Conservation (phyloP, 2,888 invertebrate genomes). For the Phania funesta region DNA sequence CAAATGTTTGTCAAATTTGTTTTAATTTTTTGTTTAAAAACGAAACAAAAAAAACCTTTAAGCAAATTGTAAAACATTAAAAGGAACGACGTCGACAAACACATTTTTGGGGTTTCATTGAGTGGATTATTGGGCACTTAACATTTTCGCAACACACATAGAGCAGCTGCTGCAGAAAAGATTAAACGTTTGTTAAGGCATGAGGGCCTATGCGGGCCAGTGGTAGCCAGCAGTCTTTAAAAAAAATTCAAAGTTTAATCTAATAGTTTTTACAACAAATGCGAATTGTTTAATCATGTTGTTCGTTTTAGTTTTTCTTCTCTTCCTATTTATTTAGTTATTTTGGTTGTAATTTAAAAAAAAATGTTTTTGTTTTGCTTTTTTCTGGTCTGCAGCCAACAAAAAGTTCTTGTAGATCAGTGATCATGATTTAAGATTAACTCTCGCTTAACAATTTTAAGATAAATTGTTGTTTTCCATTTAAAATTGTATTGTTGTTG, state of each 20-base stretch:
- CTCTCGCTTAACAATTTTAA: constrained; percentile 66
- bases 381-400: constrained; percentile 25
- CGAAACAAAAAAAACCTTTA: constrained; percentile 27
- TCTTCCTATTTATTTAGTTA: constrained; percentile 61
- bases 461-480: constrained; percentile 54
- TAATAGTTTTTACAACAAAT: constrained; percentile 65
- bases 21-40: constrained; percentile 37
- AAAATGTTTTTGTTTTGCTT: constrained; percentile 70
- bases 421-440: constrained; percentile 70
- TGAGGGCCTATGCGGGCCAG: constrained; percentile 55
- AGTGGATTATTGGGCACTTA: constrained; percentile 49
- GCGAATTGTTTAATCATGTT: constrained; percentile 66
- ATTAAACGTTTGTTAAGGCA: constrained; percentile 7
- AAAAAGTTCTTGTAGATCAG: constrained; percentile 70
- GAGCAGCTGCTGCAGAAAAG: background rate
- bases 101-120: constrained; percentile 37
- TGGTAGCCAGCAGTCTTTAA: background rate
- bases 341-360: constrained; percentile 67
- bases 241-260: constrained; percentile 48
- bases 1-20: constrained; percentile 62
- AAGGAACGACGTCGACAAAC: constrained; percentile 31
- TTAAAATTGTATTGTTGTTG: background rate
- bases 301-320: constrained; percentile 17
- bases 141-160: constrained; percentile 41
- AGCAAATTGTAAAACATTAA: constrained; percentile 60